Percentiles rank a stretch among this genome's conserved stretches.
These are phyloP conservation scores for Brachynemurus nebulosus DNA, from an alignment of 2,888 invertebrate species.

Conservation along the genomic window DNA sequence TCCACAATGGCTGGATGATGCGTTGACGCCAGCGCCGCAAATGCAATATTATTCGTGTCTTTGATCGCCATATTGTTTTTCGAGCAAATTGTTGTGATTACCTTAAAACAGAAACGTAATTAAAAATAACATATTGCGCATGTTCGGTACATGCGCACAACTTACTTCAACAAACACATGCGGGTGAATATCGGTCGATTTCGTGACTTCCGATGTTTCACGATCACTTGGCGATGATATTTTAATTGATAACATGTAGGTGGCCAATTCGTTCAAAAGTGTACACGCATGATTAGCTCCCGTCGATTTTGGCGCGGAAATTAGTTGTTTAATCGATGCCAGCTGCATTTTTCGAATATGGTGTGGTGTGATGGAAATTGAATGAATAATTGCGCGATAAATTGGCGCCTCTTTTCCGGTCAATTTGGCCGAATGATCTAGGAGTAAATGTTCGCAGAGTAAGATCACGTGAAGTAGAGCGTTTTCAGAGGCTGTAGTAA, in stretches of 20 bases:
- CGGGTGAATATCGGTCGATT: slow-evolving; percentile 3
- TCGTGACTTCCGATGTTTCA: background rate
- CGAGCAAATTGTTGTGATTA: slow-evolving; percentile 2
- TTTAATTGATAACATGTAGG: slow-evolving; percentile 49
- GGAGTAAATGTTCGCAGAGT: slow-evolving; percentile 56
- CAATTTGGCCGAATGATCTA: slow-evolving; percentile 52
- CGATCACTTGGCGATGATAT: slow-evolving; percentile 19
- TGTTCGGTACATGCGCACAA: too few species aligned
- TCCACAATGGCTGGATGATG: slow-evolving; percentile 59
- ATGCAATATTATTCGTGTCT: slow-evolving; percentile 31
- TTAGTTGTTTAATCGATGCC: slow-evolving; percentile 43
- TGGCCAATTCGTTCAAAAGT: slow-evolving; percentile 51
- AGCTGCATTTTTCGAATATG: slow-evolving; percentile 48
- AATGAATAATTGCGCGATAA: slow-evolving; percentile 55
- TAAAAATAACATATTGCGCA: too few species aligned
- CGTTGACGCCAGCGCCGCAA: slow-evolving; percentile 53
- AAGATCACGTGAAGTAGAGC: slow-evolving; percentile 56
- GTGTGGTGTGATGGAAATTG: slow-evolving; percentile 47
- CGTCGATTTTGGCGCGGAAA: slow-evolving; percentile 35
- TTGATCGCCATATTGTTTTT: background rate
- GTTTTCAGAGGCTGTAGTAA: slow-evolving; percentile 56
- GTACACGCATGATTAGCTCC: slow-evolving; percentile 47
- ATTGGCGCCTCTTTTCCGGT: slow-evolving; percentile 51
- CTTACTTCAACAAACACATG: slow-evolving; percentile 8
- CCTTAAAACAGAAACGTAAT: background rate